Evolutionary conservation across 2,113 vertebrate genomes (phyloP).

Genomic region (Heliornis fulica): DNA sequence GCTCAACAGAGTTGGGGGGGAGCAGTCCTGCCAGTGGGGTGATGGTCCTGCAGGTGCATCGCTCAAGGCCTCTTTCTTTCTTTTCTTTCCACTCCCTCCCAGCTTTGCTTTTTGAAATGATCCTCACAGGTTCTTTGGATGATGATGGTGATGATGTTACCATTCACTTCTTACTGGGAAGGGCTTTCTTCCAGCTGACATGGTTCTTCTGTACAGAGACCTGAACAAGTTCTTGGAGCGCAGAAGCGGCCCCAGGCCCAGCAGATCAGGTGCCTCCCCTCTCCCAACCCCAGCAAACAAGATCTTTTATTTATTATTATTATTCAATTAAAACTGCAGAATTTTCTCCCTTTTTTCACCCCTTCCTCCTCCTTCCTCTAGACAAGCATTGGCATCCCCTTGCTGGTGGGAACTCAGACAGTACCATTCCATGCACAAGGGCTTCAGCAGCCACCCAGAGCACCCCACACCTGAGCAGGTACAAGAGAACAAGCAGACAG

Average conservation of each 20-base stretch:
- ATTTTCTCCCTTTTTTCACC: no score
- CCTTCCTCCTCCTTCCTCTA: neutral
- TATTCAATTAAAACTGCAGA: no score
- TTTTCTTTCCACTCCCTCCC: fast-evolving
- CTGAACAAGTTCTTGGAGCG: neutral
- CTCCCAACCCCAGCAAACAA: neutral
- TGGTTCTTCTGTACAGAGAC: neutral
- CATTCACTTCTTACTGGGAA: neutral
- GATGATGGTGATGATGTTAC: neutral
- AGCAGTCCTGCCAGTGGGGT: neutral
- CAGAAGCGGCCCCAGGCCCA: neutral
- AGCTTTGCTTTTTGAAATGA: neutral
- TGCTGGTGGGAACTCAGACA: neutral
- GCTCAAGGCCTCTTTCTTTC: neutral
- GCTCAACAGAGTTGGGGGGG: fast-evolving
- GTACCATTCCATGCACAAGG: neutral
- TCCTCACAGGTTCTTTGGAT: neutral
- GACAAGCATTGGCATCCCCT: neutral
- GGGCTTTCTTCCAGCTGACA: neutral
- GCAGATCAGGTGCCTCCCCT: neutral
- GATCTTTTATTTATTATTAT: no score
- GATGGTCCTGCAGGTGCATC: neutral
- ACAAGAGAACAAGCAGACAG: neutral
- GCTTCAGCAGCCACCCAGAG: neutral
- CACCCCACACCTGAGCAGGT: neutral